Evolutionary conservation across 2,113 vertebrate genomes (phyloP), one percentile per base, ranked within the genome.

Genomic region (Xenopus tropicalis): DNA sequence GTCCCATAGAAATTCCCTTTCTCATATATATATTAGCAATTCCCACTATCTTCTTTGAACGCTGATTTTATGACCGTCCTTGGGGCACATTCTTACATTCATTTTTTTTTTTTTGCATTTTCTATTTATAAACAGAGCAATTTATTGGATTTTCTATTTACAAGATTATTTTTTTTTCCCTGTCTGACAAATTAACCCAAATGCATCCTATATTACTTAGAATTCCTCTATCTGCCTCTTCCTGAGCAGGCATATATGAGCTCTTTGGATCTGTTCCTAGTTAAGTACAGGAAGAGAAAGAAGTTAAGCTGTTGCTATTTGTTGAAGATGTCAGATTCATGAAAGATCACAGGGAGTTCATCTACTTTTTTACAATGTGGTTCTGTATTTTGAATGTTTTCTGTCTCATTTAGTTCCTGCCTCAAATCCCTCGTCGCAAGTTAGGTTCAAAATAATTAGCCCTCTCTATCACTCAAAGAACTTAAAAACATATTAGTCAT

Each of bases 321-420:
- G 80, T 82, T 81, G 71, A 83, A 84, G 85, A 85, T 80, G 84
- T 88, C 84, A 87, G 74, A 72, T 78, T 79, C 79, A 81, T 52
- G 68, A 90, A 85, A 90, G 88, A 93, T 89, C 86, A 85, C 78
- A 86, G 82, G 82, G 79, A 68, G 57, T 78, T 23, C 74, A 74
- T 82, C 82, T 83, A 52, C 21, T 85, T 86, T 37, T 87, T 90
- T 87, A 86, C 56, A 64, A 78, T 72, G 79, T 77, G 78, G 74
- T 81, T 77, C 78, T 85, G 76, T 82, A 79, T 88, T 87, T 86
- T 85, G 81, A 86, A 82, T 70, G 70, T 77, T 81, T 85, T 84
- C 82, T 72, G 83, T 88, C 89, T 93, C 86, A 88, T 84, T 82
- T 79, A 86, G 85, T 90, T 91, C 85, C 90, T 91, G 89, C 80